These are phyloP conservation scores for Thunnus albacares DNA, from an alignment of 2,797 vertebrate genomes.

Conservation along the genomic window DNA sequence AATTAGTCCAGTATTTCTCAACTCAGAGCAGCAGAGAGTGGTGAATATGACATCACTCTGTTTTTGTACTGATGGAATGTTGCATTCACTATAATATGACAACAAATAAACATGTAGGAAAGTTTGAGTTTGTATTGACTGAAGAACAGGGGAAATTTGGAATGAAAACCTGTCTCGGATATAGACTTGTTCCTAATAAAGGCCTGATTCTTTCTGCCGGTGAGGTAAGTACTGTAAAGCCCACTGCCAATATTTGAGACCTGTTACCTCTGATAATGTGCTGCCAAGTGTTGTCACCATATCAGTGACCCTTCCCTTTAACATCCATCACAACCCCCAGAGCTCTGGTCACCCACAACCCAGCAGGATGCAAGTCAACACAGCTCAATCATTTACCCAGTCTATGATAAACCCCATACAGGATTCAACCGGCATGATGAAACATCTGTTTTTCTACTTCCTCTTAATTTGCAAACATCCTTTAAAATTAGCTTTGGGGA, in stretches of 20 bases:
- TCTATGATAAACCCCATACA: conserved; percentile 19
- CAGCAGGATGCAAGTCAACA: neutral
- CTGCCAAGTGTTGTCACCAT: neutral
- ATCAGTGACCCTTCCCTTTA: neutral
- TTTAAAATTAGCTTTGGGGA: conserved; percentile 2
- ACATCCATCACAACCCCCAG: neutral
- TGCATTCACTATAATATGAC: no score
- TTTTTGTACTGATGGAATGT: neutral
- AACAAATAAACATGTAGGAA: no score
- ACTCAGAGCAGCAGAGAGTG: no score
- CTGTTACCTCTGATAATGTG: neutral
- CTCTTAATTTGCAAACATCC: neutral
- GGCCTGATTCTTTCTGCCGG: neutral
- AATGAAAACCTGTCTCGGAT: no score
- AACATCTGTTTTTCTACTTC: conserved; percentile 5
- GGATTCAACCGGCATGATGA: conserved; percentile 8
- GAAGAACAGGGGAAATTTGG: no score
- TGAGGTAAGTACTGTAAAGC: neutral
- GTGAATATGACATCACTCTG: neutral
- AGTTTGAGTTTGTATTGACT: no score
- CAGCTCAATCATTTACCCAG: neutral
- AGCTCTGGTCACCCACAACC: neutral
- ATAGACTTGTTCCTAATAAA: no score
- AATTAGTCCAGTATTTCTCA: no score
- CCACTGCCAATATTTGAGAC: neutral